Conservation (phyloP, 2,797 vertebrate species). For the Ibycter americanus region DNA sequence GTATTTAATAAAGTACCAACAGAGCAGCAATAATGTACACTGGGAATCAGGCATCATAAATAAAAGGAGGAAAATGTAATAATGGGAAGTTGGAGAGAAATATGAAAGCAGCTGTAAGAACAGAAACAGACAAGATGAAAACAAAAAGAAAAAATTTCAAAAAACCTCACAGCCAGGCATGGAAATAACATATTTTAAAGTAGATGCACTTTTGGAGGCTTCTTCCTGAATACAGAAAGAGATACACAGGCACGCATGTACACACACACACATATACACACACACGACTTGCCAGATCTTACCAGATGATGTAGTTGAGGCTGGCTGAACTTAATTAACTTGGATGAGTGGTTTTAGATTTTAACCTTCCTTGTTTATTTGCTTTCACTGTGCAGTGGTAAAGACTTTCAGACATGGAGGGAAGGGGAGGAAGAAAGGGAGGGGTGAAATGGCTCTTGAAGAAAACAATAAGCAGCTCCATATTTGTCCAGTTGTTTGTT, state of each 20-base stretch:
- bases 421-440: not conserved
- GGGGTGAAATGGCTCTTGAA: not conserved
- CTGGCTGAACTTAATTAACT: slow-evolving; percentile 72
- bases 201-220: not conserved
- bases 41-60: slow-evolving; percentile 58
- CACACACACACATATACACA: not conserved
- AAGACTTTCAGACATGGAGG: slow-evolving; percentile 56
- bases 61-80: slow-evolving; percentile 65
- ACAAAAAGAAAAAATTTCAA: not conserved
- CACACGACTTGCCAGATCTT: slow-evolving; percentile 19
- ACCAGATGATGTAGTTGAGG: slow-evolving; percentile 64
- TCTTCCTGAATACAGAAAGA: not conserved
- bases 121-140: not conserved
- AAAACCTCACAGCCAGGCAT: not conserved
- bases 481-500: not conserved
- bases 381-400: slow-evolving; percentile 41
- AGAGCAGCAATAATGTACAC: slow-evolving; percentile 67
- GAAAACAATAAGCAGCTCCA: not conserved
- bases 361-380: slow-evolving; percentile 69
- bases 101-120: slow-evolving; percentile 45
- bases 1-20: slow-evolving; percentile 75
- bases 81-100: slow-evolving; percentile 43
- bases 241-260: not conserved
- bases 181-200: not conserved
- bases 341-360: slow-evolving; percentile 67